phyloP scores from a whole-genome alignment of 2,888 invertebrate species.

The Lycophotia porphyrea region DNA sequence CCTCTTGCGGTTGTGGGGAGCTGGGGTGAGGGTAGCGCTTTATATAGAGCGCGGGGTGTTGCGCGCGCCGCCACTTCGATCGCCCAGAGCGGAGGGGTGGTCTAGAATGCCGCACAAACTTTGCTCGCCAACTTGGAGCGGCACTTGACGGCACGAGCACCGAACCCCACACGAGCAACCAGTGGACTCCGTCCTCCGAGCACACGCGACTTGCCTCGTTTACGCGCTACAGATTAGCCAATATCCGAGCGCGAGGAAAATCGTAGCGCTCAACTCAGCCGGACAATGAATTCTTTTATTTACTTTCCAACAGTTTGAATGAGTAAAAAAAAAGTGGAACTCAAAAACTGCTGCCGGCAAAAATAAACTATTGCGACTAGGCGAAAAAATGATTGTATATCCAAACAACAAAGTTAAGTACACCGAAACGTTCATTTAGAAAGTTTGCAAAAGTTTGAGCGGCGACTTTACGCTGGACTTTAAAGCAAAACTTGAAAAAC shows the following conservation, averaged over 20 bases:
- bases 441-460: conserved; percentile 52
- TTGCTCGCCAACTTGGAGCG: conserved; percentile 83
- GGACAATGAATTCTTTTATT: conserved; percentile 51
- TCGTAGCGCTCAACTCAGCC: conserved; percentile 20
- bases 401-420: conserved; percentile 12
- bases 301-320: conserved; percentile 52
- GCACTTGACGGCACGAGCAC: conserved; percentile 77
- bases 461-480: not conserved
- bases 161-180: conserved; percentile 81
- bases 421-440: conserved; percentile 11
- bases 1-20: conserved; percentile 90
- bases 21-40: conserved; percentile 82
- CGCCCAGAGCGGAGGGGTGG: conserved; percentile 79
- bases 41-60: conserved; percentile 85
- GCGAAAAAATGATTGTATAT: not conserved
- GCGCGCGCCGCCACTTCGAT: conserved; percentile 87
- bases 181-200: conserved; percentile 75
- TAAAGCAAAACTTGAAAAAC: not conserved
- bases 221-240: conserved; percentile 47
- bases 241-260: conserved; percentile 37
- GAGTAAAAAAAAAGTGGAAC: conserved; percentile 38
- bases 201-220: conserved; percentile 60
- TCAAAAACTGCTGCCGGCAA: conserved; percentile 15
- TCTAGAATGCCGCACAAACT: conserved; percentile 80
- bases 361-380: not conserved